Base-by-base conservation (phyloP, 2,113 vertebrate genomes). In the Isurus oxyrinchus region DNA sequence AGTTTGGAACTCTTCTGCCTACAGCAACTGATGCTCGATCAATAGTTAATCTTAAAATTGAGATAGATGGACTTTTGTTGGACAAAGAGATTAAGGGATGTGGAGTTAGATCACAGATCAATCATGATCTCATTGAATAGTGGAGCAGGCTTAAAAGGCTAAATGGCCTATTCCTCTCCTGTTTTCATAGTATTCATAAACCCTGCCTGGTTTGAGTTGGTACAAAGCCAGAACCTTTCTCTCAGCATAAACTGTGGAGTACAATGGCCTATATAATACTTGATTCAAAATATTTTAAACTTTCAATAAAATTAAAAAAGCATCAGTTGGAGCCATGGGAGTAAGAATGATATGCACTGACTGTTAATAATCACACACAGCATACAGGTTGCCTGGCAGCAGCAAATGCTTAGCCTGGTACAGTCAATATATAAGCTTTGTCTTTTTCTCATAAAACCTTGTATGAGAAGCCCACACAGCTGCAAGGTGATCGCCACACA, bases 341-440 rank as follows among this genome's bases (percentile, higher is more conserved):
- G 90, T 63, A 63, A 25, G 90, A 21, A 40, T 61, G 16, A 35
- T 31, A n/a, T 21, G 16, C 59, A 6, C 88, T 94, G 90, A 94
- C 19, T 93, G 57, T 35, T 49, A n/a, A 59, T n/a, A 59, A 93
- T 61, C 90, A 63, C 81, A 44, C 16, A 16, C 40, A 40, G 59
- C 59, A 19, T 7, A 19, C 7, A 63, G 31, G 90, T 94, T 63
- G 35, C 59, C 59, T 40, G 7, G 90, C 35, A 6, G 16, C 90
- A 23, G 59, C 0, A 63, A 94, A 94, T 63, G 10, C 59, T 40
- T 35, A 63, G 5, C 21, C 35, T 94, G 19, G 2, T 94, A 94
- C 57, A 63, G 59, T 94, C 90, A 94, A 94, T 94, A 94, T 63
- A 40, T 63, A 21, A 94, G 59, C n/a, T 61, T 93, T 61, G 59